Conservation (phyloP, 37 sponge, comb jelly and placozoan genomes). For the Ianthella basta region DNA sequence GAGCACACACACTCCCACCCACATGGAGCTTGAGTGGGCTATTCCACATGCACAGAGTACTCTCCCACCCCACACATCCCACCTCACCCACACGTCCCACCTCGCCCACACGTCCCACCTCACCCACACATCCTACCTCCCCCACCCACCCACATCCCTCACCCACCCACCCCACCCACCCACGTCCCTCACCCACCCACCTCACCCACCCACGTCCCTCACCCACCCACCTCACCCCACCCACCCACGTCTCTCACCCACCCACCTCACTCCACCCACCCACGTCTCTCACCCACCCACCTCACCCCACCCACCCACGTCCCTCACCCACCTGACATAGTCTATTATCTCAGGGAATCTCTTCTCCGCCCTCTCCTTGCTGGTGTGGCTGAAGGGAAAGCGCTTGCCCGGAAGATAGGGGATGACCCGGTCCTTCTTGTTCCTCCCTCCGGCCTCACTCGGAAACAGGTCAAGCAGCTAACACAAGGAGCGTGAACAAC, state of each 20-base stretch:
- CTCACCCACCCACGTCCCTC: background rate
- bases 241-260: background rate
- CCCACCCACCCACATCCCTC: background rate
- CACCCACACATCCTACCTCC: background rate
- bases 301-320: background rate
- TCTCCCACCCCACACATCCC: background rate
- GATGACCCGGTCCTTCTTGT: slow-evolving; percentile 74
- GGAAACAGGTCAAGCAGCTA: slow-evolving; percentile 83
- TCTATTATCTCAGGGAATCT: slow-evolving; percentile 75
- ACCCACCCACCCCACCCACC: background rate
- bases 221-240: background rate
- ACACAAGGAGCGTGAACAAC: background rate
- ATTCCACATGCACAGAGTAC: background rate
- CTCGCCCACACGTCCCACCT: background rate
- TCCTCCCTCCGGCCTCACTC: slow-evolving; percentile 80
- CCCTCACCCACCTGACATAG: slow-evolving; percentile 57
- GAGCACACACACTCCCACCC: background rate
- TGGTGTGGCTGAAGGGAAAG: slow-evolving; percentile 59
- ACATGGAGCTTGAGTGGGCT: too few relatives aligned
- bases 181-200: background rate
- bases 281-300: background rate
- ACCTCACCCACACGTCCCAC: background rate
- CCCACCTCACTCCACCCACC: background rate
- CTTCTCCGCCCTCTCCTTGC: slow-evolving; percentile 80
- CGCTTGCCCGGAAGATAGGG: slow-evolving; percentile 84